phyloP scores from a whole-genome alignment of 2,113 vertebrate genomes.

The Ondatra zibethicus region DNA sequence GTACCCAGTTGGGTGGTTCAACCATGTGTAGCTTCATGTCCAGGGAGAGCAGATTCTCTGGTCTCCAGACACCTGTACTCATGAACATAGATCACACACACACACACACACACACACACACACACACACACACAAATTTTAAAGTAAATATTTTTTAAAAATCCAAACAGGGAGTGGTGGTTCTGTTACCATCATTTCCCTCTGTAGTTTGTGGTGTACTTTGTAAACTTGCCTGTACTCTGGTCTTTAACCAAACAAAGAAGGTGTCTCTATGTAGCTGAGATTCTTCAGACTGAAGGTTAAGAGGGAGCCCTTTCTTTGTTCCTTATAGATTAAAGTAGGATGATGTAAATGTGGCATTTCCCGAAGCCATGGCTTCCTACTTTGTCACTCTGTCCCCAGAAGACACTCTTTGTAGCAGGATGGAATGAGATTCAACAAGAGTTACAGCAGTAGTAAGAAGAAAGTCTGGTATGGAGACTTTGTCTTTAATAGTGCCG shows the following conservation, averaged over 20 bases:
- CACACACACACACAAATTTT: neutral
- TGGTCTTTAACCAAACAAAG: neutral
- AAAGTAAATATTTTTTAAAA: neutral
- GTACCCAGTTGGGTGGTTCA: neutral
- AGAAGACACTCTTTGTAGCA: neutral
- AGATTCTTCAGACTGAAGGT: neutral
- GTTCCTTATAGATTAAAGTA: neutral
- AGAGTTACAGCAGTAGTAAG: neutral
- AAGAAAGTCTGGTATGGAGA: neutral
- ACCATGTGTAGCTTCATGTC: neutral
- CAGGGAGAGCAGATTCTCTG: neutral
- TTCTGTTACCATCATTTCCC: neutral
- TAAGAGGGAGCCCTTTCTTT: neutral
- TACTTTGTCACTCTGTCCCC: neutral
- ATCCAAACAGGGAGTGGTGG: neutral
- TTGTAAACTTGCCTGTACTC: neutral
- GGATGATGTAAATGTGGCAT: neutral
- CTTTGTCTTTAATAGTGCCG: neutral
- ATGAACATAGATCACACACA: neutral
- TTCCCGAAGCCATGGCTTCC: neutral
- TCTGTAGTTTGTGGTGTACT: neutral
- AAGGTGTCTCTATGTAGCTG: neutral
- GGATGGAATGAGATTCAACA: neutral
- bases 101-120: neutral
- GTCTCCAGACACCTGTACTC: neutral